phyloP scores from a whole-genome alignment of 2,113 vertebrate species.

The Malurus elegans region DNA sequence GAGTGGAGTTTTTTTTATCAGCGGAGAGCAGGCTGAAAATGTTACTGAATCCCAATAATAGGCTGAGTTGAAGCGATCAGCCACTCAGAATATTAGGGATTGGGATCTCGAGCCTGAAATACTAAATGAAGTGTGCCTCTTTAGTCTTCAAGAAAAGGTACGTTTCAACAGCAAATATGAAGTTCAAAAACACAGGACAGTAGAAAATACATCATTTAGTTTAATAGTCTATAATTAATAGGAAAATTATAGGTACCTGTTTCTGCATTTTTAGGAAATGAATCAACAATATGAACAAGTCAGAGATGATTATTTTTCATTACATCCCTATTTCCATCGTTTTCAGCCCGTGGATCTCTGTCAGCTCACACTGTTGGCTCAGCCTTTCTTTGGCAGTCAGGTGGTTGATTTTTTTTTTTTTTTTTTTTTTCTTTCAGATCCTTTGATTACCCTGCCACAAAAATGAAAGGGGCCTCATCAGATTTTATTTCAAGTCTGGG shows the following conservation, averaged over 20 bases:
- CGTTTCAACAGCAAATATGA: background rate
- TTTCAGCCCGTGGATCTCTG: background rate
- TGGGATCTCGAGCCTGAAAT: background rate
- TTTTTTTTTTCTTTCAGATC: background rate
- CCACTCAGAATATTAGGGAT: background rate
- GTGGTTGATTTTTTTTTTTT: background rate
- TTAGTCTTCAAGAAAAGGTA: background rate
- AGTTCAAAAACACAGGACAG: background rate
- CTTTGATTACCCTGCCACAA: conserved; percentile 22
- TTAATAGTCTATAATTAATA: background rate
- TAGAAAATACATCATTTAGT: background rate
- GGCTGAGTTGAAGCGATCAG: background rate
- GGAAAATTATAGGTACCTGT: background rate
- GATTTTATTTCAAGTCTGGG: conserved; percentile 38
- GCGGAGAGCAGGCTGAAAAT: background rate
- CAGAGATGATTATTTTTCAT: background rate
- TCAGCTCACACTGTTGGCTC: background rate
- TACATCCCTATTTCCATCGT: background rate
- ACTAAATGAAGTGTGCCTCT: background rate
- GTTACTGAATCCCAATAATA: background rate
- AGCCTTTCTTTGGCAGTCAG: conserved; percentile 18
- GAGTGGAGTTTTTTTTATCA: background rate
- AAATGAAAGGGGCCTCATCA: conserved; percentile 45
- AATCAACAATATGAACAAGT: background rate
- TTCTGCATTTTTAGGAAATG: background rate